Conservation (phyloP, 2,113 vertebrate species). For the Chamaea fasciata region DNA sequence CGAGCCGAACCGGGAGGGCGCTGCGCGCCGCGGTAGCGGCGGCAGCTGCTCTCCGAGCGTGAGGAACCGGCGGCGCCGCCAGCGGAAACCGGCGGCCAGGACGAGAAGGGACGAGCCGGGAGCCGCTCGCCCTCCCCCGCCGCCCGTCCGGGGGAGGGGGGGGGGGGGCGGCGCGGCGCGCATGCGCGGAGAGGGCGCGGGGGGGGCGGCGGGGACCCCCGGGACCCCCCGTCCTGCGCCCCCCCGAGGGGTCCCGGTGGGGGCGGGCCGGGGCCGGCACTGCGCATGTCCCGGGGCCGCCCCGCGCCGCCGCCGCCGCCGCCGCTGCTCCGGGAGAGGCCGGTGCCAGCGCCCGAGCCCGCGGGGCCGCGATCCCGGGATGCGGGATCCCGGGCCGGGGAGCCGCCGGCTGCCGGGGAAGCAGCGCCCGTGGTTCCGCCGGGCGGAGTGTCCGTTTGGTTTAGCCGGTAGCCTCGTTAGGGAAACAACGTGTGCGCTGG, state of each 20-base stretch:
- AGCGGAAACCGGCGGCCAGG: not conserved
- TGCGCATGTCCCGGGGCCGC: not conserved
- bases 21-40: not conserved
- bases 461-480: not conserved
- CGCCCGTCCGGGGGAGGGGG: not conserved
- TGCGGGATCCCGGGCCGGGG: not conserved
- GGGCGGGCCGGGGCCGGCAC: not conserved
- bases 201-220: not conserved
- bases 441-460: fast-evolving
- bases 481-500: not conserved
- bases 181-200: not conserved
- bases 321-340: not conserved
- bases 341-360: not conserved
- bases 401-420: not conserved
- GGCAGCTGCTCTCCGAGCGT: not conserved
- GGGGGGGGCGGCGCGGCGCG: not conserved
- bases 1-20: not conserved
- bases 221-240: not conserved
- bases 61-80: not conserved
- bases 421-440: fast-evolving
- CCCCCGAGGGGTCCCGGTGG: not conserved
- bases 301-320: not conserved
- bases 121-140: not conserved
- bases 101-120: not conserved
- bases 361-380: not conserved